These are phyloP conservation scores for Penaeus chinensis DNA, from an alignment of 1,140 invertebrate genomes.

Conservation along the genomic window DNA sequence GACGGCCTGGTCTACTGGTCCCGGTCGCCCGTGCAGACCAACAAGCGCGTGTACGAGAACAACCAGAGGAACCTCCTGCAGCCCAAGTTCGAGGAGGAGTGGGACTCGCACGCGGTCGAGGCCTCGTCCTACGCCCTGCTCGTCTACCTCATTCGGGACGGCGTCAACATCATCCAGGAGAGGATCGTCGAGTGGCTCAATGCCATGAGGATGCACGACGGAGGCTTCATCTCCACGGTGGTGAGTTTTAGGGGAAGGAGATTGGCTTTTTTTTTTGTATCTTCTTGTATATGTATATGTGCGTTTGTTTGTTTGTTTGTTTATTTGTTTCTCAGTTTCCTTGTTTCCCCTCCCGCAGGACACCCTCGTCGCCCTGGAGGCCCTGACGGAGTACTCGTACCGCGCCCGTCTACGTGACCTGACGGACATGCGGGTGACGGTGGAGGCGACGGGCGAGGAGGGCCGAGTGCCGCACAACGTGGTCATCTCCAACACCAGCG, in stretches of 20 bases:
- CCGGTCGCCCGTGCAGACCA: constrained; percentile 66
- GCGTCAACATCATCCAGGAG: constrained; percentile 68
- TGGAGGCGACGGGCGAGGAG: constrained; percentile 61
- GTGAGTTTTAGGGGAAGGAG: constrained; percentile 65
- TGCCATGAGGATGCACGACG: constrained; percentile 72
- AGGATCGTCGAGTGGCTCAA: constrained; percentile 75
- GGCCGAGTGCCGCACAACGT: constrained; percentile 32
- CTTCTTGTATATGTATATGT: neutral
- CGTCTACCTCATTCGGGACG: constrained; percentile 70
- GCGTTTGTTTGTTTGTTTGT: neutral
- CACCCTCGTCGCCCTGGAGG: constrained; percentile 73
- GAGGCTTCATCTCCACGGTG: constrained; percentile 74
- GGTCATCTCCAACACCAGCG: constrained; percentile 31
- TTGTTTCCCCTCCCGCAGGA: constrained; percentile 66
- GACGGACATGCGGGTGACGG: constrained; percentile 71
- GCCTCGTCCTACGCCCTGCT: constrained; percentile 75
- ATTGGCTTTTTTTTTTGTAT: neutral
- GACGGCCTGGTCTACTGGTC: constrained; percentile 72
- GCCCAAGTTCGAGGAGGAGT: constrained; percentile 67
- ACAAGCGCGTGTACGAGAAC: constrained; percentile 69
- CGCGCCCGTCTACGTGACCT: constrained; percentile 73
- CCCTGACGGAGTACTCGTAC: constrained; percentile 74
- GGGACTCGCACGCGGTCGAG: constrained; percentile 71
- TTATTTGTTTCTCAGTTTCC: no score
- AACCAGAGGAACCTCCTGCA: constrained; percentile 70